Evolutionary conservation across 1,140 invertebrate species (phyloP).

Genomic region (Archivesica marissinica): DNA sequence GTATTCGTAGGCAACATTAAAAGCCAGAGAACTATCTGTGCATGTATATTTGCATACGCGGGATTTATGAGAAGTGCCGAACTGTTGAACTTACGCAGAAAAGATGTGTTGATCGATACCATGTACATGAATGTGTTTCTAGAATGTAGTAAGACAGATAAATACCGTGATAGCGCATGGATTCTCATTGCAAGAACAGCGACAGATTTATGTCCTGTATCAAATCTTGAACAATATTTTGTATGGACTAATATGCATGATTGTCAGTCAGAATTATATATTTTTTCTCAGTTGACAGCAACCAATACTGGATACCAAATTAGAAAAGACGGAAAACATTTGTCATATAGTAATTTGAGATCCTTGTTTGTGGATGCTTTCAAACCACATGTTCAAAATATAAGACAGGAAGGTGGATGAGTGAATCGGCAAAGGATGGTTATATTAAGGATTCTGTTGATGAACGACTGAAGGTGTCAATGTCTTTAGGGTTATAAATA

Average conservation of each 20-base stretch:
- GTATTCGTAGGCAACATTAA: slow-evolving; percentile 1
- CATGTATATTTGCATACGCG: slow-evolving; percentile 21
- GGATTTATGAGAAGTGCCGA: slow-evolving; percentile 2
- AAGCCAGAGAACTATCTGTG: slow-evolving; percentile 53
- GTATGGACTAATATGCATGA: neutral
- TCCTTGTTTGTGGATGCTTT: neutral
- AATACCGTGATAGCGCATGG: slow-evolving; percentile 36
- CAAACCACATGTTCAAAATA: slow-evolving; percentile 14
- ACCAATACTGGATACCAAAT: slow-evolving; percentile 3
- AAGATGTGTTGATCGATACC: neutral
- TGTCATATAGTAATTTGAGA: slow-evolving; percentile 39
- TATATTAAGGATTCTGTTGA: too few relatives aligned
- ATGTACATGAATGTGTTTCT: slow-evolving; percentile 23
- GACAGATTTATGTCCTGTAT: slow-evolving; percentile 32
- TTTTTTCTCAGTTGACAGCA: neutral
- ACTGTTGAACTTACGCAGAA: slow-evolving; percentile 19
- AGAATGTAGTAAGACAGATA: slow-evolving; percentile 47
- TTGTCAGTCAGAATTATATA: neutral
- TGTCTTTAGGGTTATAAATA: too few relatives aligned
- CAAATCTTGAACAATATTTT: slow-evolving; percentile 15
- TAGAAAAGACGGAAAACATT: slow-evolving; percentile 8
- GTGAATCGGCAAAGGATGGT: too few relatives aligned
- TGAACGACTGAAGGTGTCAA: too few relatives aligned
- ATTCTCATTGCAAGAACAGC: slow-evolving; percentile 44
- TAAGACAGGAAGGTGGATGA: neutral